Evolutionary conservation across 2,113 vertebrate species (phyloP).

Genomic region (Rhinoptilus africanus): DNA sequence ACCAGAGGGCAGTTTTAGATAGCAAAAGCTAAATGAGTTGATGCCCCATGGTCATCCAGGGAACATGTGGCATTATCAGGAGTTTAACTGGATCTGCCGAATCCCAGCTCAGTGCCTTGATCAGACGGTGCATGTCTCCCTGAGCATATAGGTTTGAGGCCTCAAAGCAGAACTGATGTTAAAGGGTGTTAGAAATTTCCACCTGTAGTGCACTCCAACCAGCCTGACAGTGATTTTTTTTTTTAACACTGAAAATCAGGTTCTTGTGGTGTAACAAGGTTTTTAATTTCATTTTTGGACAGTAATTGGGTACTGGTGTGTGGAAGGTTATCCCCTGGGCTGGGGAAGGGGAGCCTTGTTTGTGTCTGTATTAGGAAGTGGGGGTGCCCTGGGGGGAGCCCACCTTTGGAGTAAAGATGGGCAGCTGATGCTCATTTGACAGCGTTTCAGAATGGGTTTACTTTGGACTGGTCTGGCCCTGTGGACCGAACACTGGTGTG

Average conservation of each 20-base stretch:
- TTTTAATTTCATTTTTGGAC: neutral
- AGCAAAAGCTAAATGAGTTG: neutral
- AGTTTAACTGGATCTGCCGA: neutral
- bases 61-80: neutral
- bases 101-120: neutral
- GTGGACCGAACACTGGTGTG: accelerated
- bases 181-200: neutral
- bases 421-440: neutral
- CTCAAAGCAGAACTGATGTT: neutral
- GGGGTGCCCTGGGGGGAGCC: accelerated
- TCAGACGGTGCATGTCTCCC: neutral
- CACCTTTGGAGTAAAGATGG: neutral
- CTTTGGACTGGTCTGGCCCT: neutral
- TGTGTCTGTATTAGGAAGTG: neutral
- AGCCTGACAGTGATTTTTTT: neutral
- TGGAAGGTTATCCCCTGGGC: neutral
- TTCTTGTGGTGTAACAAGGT: neutral
- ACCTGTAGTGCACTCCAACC: neutral
- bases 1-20: neutral
- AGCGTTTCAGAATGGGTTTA: neutral
- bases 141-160: neutral
- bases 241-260: neutral
- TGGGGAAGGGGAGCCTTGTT: neutral
- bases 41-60: neutral
- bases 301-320: neutral